phyloP scores from a whole-genome alignment of 2,113 vertebrate species.

The Ariopsis seemanni region DNA sequence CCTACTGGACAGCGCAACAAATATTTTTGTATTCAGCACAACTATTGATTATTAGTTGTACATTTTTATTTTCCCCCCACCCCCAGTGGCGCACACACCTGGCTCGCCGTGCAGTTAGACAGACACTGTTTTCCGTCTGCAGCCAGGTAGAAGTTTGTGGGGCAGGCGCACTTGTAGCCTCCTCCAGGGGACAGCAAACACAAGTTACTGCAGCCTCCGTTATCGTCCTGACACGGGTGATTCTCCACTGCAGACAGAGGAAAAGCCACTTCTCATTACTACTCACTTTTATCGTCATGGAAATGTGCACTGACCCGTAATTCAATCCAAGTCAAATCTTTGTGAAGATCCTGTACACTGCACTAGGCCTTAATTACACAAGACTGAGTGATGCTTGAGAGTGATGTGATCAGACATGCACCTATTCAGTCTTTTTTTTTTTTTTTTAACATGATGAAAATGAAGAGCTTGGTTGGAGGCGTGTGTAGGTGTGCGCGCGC shows the following conservation, averaged over 20 bases:
- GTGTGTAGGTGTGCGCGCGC: neutral
- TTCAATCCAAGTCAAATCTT: neutral
- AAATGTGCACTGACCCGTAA: no score
- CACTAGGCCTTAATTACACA: neutral
- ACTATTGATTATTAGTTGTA: neutral
- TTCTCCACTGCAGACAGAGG: slow-evolving; percentile 76
- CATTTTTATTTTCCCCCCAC: neutral
- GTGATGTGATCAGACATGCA: neutral
- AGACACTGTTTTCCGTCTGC: slow-evolving; percentile 87
- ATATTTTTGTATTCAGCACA: neutral
- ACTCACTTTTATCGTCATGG: neutral
- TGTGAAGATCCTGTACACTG: neutral
- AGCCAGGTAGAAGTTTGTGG: slow-evolving; percentile 96
- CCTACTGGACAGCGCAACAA: neutral
- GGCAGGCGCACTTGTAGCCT: slow-evolving; percentile 90
- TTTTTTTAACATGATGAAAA: neutral
- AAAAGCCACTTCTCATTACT: neutral
- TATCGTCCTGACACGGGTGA: slow-evolving; percentile 90
- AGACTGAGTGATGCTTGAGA: neutral
- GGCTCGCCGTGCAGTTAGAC: slow-evolving; percentile 97
- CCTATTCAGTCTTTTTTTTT: neutral
- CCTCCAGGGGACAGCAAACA: slow-evolving; percentile 90
- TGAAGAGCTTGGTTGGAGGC: neutral
- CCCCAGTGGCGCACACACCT: slow-evolving; percentile 71
- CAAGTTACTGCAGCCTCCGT: slow-evolving; percentile 93